These are phyloP conservation scores for Pelochelys cantorii DNA, from an alignment of 2,797 vertebrate genomes.

Conservation along the genomic window DNA sequence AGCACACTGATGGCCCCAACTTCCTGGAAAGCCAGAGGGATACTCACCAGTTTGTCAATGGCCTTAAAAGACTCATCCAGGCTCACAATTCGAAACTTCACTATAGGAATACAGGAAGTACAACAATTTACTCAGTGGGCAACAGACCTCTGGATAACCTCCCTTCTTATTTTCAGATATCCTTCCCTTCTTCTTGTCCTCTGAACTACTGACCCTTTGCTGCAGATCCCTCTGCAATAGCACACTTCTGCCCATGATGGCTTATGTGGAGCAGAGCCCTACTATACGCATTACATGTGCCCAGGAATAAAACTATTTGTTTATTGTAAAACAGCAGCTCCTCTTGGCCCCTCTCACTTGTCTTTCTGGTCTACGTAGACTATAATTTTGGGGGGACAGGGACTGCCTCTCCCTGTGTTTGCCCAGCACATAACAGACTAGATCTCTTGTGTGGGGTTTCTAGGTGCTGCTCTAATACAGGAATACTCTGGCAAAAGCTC, in stretches of 20 bases:
- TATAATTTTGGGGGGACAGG: neutral
- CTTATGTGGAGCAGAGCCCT: neutral
- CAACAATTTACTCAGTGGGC: neutral
- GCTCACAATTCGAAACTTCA: slow-evolving; percentile 64
- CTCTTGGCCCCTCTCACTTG: neutral
- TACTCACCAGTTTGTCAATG: slow-evolving; percentile 54
- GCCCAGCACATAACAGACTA: neutral
- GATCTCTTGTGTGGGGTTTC: neutral
- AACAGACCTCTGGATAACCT: neutral
- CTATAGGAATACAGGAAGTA: slow-evolving; percentile 25
- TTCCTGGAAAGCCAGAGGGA: neutral
- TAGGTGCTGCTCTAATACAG: neutral
- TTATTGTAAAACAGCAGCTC: neutral
- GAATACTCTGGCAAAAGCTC: neutral
- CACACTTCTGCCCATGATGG: neutral
- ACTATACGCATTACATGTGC: neutral
- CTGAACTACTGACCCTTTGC: neutral
- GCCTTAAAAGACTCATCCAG: slow-evolving; percentile 53
- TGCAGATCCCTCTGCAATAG: neutral
- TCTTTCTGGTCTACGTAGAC: neutral
- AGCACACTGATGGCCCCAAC: neutral
- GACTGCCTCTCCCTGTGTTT: neutral
- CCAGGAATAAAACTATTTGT: neutral
- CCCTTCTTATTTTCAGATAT: neutral
- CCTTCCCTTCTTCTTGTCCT: neutral